These are phyloP conservation scores for Tachypleus tridentatus DNA, from an alignment of 1,140 invertebrate genomes.

Conservation along the genomic window DNA sequence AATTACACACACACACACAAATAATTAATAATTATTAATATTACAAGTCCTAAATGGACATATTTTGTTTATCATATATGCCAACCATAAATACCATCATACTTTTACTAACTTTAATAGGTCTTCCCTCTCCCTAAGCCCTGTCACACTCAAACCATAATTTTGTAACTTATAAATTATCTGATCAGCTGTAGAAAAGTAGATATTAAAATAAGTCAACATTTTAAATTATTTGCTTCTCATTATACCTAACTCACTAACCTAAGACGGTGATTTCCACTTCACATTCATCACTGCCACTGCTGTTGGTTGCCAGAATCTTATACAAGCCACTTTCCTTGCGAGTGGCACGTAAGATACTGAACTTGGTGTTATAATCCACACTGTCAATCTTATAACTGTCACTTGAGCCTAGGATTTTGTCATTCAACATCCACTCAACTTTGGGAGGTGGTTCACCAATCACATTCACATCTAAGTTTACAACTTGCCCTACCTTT, in stretches of 20 bases:
- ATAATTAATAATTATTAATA: too few relatives aligned
- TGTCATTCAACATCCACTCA: slow-evolving; percentile 63
- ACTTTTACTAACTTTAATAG: too few relatives aligned
- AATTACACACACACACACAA: too few relatives aligned
- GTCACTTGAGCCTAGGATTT: slow-evolving; percentile 30
- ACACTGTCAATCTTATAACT: slow-evolving; percentile 57
- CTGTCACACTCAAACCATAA: too few relatives aligned
- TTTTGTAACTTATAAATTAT: too few relatives aligned
- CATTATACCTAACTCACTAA: slow-evolving; percentile 32
- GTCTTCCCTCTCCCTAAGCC: too few relatives aligned
- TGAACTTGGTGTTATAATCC: slow-evolving; percentile 86
- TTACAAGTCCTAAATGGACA: too few relatives aligned
- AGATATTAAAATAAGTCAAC: too few relatives aligned
- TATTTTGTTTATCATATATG: too few relatives aligned
- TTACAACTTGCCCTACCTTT: slow-evolving; percentile 82
- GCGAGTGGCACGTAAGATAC: slow-evolving; percentile 63
- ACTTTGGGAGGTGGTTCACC: slow-evolving; percentile 88
- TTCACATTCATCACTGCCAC: slow-evolving; percentile 81
- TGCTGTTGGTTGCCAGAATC: slow-evolving; percentile 84
- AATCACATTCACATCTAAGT: slow-evolving; percentile 79
- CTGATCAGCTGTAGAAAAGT: too few relatives aligned
- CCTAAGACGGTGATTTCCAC: slow-evolving; percentile 80
- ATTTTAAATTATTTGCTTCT: too few relatives aligned
- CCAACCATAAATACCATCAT: too few relatives aligned
- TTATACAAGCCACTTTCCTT: slow-evolving; percentile 74